A percentile compares a stretch with the other conserved stretches of the same genome.
Evolutionary conservation across 2,113 vertebrate species (phyloP).

Genomic region (Laterallus jamaicensis): DNA sequence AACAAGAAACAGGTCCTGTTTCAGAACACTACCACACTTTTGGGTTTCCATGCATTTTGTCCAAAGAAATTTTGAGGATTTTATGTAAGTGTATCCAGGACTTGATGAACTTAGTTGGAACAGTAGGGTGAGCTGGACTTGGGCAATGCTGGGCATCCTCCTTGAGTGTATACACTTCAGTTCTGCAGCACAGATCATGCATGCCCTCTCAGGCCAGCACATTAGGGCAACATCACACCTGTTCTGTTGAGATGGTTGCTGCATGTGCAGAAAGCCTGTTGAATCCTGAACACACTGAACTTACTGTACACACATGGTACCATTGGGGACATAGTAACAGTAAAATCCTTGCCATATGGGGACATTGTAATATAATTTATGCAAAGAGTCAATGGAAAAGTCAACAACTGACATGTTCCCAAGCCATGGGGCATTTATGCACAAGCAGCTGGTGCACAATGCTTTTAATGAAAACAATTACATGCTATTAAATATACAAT

Average conservation of each 20-base stretch:
- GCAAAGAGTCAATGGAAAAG: neutral
- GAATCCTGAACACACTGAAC: neutral
- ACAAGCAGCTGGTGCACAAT: neutral
- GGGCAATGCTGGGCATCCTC: neutral
- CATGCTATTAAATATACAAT: neutral
- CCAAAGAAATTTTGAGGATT: neutral
- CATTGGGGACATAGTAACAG: neutral
- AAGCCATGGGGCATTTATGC: neutral
- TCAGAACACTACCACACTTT: neutral
- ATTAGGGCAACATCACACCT: rapidly evolving
- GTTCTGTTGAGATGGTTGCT: neutral
- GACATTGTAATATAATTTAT: neutral
- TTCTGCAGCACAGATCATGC: neutral
- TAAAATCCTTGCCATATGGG: neutral
- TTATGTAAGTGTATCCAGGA: neutral
- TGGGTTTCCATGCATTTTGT: neutral
- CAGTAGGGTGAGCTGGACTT: neutral
- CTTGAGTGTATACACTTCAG: neutral
- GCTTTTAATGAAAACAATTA: neutral
- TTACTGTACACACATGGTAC: rapidly evolving
- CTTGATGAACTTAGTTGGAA: neutral
- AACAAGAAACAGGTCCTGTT: neutral
- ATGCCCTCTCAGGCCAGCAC: neutral
- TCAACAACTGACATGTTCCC: neutral
- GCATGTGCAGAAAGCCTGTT: neutral